phyloP scores from a whole-genome alignment of 1,140 invertebrate species.

The Chlorops oryzae region DNA sequence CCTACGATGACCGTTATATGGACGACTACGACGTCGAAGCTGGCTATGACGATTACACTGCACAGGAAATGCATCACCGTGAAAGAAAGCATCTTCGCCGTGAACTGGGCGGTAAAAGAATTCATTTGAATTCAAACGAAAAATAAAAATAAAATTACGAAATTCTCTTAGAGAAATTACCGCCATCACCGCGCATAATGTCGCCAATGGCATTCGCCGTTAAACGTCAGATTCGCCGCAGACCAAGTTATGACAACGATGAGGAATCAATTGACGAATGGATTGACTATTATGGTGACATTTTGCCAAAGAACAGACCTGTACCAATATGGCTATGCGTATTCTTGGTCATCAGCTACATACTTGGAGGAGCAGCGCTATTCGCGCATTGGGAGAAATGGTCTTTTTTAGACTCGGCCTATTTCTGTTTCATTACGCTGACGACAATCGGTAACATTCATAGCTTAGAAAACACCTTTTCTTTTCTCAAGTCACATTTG shows the following conservation, averaged over 20 bases:
- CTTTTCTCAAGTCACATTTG: neutral
- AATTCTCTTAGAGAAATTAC: too few relatives aligned
- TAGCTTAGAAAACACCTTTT: neutral
- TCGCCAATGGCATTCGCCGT: conserved; percentile 62
- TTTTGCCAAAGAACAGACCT: conserved; percentile 50
- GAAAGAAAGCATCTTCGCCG: conserved; percentile 21
- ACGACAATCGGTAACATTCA: conserved; percentile 83
- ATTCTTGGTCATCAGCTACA: conserved; percentile 81
- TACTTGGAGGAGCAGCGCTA: conserved; percentile 77
- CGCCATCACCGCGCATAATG: conserved; percentile 59
- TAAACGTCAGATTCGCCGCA: conserved; percentile 49
- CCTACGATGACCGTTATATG: conserved; percentile 23
- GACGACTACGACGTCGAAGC: conserved; percentile 30
- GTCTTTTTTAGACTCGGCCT: conserved; percentile 84
- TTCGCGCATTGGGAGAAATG: conserved; percentile 84
- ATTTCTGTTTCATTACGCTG: conserved; percentile 93
- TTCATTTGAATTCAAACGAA: too few relatives aligned
- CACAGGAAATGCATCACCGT: conserved; percentile 19
- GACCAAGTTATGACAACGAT: conserved; percentile 40
- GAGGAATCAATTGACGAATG: conserved; percentile 53
- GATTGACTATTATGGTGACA: conserved; percentile 45
- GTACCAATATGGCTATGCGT: conserved; percentile 90
- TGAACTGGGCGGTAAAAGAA: conserved; percentile 23
- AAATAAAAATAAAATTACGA: too few relatives aligned
- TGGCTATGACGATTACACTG: conserved; percentile 35